Conservation (phyloP, 2,797 vertebrate genomes). For the Takifugu ocellatus region DNA sequence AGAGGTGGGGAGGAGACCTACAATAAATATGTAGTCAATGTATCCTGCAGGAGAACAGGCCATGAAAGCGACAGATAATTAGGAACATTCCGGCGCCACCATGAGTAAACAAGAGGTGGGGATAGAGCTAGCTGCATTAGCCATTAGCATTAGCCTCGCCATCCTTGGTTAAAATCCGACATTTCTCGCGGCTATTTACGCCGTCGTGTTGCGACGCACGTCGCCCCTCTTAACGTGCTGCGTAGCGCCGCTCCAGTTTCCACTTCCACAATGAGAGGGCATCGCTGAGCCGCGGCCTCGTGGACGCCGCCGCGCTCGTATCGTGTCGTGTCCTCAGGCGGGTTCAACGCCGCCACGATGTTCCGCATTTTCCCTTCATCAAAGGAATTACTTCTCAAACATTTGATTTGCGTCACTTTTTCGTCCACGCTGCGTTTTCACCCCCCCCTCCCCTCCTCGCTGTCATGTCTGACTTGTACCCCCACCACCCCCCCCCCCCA, state of each 20-base stretch:
- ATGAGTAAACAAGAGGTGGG: no score
- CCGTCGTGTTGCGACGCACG: no score
- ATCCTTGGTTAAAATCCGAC: constrained; percentile 13
- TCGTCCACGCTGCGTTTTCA: not conserved
- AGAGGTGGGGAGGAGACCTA: not conserved
- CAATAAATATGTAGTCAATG: constrained; percentile 25
- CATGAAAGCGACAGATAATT: constrained; percentile 65
- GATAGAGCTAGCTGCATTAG: not conserved
- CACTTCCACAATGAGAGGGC: constrained; percentile 18
- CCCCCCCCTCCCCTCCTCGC: constrained; percentile 6
- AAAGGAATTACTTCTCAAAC: constrained; percentile 10
- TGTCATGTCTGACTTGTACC: constrained; percentile 28
- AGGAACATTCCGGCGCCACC: constrained; percentile 50
- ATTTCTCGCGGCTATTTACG: not conserved
- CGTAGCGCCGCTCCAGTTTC: constrained; percentile 1
- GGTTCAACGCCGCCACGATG: constrained; percentile 1
- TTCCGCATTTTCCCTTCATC: constrained; percentile 16
- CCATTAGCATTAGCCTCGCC: constrained; percentile 7
- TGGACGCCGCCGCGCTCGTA: no score
- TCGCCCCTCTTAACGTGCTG: no score
- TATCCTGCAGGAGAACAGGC: constrained; percentile 9
- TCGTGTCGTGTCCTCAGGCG: constrained; percentile 13
- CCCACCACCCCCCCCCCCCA: constrained; percentile 26
- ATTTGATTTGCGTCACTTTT: constrained; percentile 8
- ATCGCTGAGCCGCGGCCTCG: no score